Evolutionary conservation across 1,140 invertebrate genomes (phyloP).

Genomic region (Carcinoscorpius rotundicauda): DNA sequence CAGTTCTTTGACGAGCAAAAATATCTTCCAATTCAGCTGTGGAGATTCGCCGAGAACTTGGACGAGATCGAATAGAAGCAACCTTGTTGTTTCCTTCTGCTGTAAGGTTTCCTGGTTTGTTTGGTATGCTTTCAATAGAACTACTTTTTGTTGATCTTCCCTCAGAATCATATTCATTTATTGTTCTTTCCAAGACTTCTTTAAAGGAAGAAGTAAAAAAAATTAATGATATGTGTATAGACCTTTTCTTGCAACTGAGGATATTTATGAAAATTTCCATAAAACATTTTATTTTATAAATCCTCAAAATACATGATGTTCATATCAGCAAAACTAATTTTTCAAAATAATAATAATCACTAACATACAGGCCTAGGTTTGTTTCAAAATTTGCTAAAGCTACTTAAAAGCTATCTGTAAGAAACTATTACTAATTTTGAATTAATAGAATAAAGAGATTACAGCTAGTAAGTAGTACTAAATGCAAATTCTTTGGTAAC

Average conservation of each 20-base stretch:
- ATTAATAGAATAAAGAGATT: background rate
- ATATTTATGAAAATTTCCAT: background rate
- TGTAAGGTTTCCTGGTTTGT: constrained; percentile 10
- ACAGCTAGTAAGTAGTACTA: background rate
- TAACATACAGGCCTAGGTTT: background rate
- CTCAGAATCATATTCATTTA: constrained; percentile 21
- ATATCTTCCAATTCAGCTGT: constrained; percentile 79
- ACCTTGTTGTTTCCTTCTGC: constrained; percentile 42
- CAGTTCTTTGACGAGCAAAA: constrained; percentile 59
- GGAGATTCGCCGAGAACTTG: constrained; percentile 71
- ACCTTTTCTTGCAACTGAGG: background rate
- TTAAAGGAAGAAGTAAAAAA: constrained; percentile 6
- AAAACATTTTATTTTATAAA: background rate
- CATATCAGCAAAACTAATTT: background rate
- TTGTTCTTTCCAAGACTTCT: constrained; percentile 17
- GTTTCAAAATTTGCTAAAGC: too few species aligned
- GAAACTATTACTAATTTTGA: background rate
- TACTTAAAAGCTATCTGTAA: background rate
- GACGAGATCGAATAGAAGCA: constrained; percentile 72
- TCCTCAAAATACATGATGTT: background rate
- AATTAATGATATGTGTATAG: background rate
- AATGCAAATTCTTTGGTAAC: background rate
- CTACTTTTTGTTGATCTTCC: constrained; percentile 22
- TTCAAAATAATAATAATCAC: background rate
- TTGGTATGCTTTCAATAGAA: constrained; percentile 22